phyloP scores from a whole-genome alignment of 2,797 vertebrate species.

The Allenopithecus nigroviridis region DNA sequence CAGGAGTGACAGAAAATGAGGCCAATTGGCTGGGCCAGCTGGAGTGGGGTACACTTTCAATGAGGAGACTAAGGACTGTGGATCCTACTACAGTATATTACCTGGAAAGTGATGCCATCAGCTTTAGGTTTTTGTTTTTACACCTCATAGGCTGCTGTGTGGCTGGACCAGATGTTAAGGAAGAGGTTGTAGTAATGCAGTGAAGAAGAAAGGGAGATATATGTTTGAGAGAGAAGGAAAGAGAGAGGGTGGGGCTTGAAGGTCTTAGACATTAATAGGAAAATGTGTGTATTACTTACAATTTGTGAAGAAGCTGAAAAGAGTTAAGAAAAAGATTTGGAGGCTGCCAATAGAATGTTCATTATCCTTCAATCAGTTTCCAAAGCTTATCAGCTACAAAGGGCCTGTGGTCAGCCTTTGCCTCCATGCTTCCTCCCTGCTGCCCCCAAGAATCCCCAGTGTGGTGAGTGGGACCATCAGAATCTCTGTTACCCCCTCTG shows the following conservation, averaged over 20 bases:
- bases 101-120: background rate
- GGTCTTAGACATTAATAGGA: background rate
- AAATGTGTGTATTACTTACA: background rate
- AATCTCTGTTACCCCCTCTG: background rate
- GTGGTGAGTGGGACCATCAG: rapidly evolving
- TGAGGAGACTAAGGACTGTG: background rate
- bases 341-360: background rate
- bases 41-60: background rate
- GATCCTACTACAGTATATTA: background rate
- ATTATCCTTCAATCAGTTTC: background rate
- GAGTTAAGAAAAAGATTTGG: background rate
- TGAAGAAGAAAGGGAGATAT: background rate
- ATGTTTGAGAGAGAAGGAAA: background rate
- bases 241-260: background rate
- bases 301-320: background rate
- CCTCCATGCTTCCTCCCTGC: background rate
- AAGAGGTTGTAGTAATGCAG: background rate
- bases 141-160: background rate
- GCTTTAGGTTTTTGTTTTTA: background rate
- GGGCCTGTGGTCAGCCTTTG: background rate
- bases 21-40: background rate
- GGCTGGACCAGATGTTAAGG: background rate
- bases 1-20: background rate
- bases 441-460: background rate
- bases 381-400: background rate